These are phyloP conservation scores for Zoanthus gigantus DNA, from an alignment of 92 coral and sea anemone genomes.

Conservation along the genomic window DNA sequence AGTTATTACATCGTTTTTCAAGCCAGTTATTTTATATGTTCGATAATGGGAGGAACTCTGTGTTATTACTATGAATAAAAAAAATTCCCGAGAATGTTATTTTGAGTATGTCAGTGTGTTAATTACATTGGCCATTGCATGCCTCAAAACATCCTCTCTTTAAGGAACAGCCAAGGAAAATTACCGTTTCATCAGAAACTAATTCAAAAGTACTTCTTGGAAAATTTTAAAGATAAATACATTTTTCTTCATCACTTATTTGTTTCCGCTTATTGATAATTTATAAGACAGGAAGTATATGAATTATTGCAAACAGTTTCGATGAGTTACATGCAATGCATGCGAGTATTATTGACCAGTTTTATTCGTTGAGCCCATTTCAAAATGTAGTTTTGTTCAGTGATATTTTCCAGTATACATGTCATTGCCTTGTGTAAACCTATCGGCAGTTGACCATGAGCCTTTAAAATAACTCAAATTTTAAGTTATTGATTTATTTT, in stretches of 20 bases:
- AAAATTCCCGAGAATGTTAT: too few species aligned
- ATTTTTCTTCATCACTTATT: not conserved
- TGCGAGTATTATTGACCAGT: not conserved
- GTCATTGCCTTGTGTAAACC: not conserved
- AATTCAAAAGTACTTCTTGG: not conserved
- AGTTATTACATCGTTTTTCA: too few species aligned
- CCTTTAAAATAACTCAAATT: not conserved
- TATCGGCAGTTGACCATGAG: not conserved
- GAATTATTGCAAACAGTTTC: not conserved
- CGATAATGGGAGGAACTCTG: too few species aligned
- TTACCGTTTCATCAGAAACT: not conserved
- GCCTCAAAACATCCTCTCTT: not conserved
- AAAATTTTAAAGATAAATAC: not conserved
- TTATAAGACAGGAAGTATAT: not conserved
- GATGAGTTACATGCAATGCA: not conserved
- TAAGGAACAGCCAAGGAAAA: not conserved
- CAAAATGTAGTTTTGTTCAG: not conserved
- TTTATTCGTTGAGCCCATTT: not conserved
- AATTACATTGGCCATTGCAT: not conserved
- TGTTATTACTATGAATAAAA: too few species aligned
- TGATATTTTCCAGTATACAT: too few species aligned
- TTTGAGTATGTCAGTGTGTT: too few species aligned
- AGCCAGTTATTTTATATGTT: too few species aligned
- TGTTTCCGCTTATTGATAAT: slow-evolving; percentile 32
- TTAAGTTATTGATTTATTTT: slow-evolving; percentile 2